Evolutionary conservation across 2,113 vertebrate species (phyloP).

Genomic region (Festucalex cinctus): DNA sequence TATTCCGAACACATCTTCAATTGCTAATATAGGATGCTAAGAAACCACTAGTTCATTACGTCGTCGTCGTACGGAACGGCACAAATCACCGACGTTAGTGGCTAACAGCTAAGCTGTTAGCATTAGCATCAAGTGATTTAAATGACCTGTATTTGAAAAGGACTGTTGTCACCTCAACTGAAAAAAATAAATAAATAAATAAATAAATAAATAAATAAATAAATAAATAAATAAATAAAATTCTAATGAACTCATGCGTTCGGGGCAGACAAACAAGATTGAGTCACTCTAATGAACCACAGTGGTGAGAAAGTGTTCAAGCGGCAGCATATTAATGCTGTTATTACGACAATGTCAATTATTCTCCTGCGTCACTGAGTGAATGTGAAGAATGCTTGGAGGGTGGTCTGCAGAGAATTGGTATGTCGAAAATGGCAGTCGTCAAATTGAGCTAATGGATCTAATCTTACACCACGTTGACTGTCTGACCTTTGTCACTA

Average conservation of each 20-base stretch:
- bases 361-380: slow-evolving; percentile 32
- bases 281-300: slow-evolving; percentile 56
- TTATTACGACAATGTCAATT: slow-evolving; percentile 58
- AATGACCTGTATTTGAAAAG: no score
- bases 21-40: no score
- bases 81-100: no score
- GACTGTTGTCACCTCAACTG: slow-evolving; percentile 44
- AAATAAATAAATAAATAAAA: no score
- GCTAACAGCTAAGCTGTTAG: no score
- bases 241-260: slow-evolving; percentile 66
- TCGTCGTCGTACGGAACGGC: no score
- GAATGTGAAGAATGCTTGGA: slow-evolving; percentile 22
- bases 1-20: no score
- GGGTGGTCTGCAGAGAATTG: slow-evolving; percentile 12
- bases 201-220: background rate
- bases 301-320: slow-evolving; percentile 44
- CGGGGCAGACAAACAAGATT: slow-evolving; percentile 49
- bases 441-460: slow-evolving; percentile 44
- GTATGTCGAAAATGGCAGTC: slow-evolving; percentile 34
- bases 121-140: no score
- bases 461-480: slow-evolving; percentile 29
- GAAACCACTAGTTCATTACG: no score
- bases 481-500: slow-evolving; percentile 43
- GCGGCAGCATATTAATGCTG: slow-evolving; percentile 64
- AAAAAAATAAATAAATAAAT: no score